Conservation (phyloP, 2,797 vertebrate genomes). For the Stomatorhinus walkeri region DNA sequence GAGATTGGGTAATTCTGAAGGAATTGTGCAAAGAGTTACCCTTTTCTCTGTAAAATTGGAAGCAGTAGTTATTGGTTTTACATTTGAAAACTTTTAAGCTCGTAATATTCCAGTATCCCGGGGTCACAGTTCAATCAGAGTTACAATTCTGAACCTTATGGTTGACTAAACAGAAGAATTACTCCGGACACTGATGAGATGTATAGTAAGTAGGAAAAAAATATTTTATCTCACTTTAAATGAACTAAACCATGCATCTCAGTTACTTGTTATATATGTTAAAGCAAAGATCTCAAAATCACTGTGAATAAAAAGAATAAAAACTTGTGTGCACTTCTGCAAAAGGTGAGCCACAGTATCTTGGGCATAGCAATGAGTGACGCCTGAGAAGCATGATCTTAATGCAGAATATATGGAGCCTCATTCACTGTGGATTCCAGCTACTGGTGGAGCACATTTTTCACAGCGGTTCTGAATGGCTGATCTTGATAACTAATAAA, state of each 20-base stretch:
- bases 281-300: neutral
- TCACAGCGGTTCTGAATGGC: constrained; percentile 72
- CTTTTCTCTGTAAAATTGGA: neutral
- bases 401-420: constrained; percentile 42
- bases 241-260: neutral
- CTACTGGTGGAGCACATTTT: constrained; percentile 70
- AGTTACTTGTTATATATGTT: neutral
- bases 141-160: neutral
- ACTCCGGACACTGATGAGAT: neutral
- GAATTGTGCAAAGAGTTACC: neutral
- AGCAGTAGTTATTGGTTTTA: neutral
- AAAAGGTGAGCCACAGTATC: neutral
- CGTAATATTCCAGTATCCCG: neutral
- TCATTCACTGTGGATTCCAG: constrained; percentile 62
- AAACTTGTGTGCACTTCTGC: neutral
- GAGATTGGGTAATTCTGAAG: neutral
- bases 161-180: neutral
- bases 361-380: neutral
- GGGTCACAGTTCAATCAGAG: neutral
- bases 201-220: neutral
- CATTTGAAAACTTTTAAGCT: neutral
- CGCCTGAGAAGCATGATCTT: neutral
- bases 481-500: constrained; percentile 90
- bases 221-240: neutral
- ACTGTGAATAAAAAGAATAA: neutral